phyloP scores from a whole-genome alignment of 1,140 invertebrate species.

The Mylabris phalerata region DNA sequence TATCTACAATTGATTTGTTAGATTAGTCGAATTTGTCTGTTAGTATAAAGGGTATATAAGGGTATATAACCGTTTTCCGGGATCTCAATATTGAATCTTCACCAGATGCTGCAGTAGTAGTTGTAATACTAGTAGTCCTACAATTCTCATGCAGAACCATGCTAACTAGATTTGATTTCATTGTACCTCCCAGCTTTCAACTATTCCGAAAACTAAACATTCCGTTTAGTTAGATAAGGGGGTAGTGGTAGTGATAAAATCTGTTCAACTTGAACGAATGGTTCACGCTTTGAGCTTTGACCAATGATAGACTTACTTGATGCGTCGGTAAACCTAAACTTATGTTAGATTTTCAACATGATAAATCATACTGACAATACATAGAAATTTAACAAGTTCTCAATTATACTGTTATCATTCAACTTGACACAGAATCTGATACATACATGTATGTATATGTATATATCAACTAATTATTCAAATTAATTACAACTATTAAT shows the following conservation, averaged over 20 bases:
- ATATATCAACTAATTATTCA: too few relatives aligned
- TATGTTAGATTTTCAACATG: background rate
- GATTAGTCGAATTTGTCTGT: too few relatives aligned
- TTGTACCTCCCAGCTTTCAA: constrained; percentile 5
- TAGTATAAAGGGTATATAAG: too few relatives aligned
- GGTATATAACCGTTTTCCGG: too few relatives aligned
- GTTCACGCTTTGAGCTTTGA: constrained; percentile 1
- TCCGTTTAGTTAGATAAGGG: constrained; percentile 5
- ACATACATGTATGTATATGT: too few relatives aligned
- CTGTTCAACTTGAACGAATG: constrained; percentile 5
- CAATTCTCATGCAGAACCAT: constrained; percentile 10
- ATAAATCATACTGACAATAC: too few relatives aligned
- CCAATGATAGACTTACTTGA: background rate
- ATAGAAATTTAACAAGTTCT: too few relatives aligned
- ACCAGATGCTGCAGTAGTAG: background rate
- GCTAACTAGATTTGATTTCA: constrained; percentile 14
- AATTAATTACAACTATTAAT: too few relatives aligned
- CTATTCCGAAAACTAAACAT: constrained; percentile 3
- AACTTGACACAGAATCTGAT: too few relatives aligned
- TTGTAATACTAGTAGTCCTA: too few relatives aligned
- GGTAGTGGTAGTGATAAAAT: constrained; percentile 3
- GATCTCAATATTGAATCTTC: constrained; percentile 4
- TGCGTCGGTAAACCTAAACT: constrained; percentile 9
- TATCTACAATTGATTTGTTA: too few relatives aligned
- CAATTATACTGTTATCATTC: too few relatives aligned